phyloP scores from a whole-genome alignment of 2,888 invertebrate species.

The Ophion slaviceki region DNA sequence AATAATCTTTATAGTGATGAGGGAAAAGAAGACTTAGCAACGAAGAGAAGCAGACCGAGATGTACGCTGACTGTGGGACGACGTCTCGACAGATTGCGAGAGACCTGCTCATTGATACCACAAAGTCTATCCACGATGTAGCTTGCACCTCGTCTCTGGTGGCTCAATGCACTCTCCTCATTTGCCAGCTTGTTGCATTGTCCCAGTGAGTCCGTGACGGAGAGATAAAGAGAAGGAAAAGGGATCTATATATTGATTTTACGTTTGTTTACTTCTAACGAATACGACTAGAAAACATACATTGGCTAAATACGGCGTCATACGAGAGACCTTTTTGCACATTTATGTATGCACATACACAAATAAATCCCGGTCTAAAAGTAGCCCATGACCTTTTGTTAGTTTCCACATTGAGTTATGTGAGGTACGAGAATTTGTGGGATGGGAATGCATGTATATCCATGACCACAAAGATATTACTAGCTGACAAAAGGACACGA shows the following conservation, averaged over 20 bases:
- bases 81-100: conserved; percentile 15
- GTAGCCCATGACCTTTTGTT: background rate
- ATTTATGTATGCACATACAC: background rate
- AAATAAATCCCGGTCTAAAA: background rate
- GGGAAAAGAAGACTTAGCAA: background rate
- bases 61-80: conserved; percentile 1
- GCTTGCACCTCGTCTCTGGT: conserved; percentile 26
- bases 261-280: conserved; percentile 4
- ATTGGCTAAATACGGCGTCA: background rate
- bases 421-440: background rate
- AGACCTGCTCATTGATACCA: conserved; percentile 21
- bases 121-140: conserved; percentile 15
- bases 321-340: background rate
- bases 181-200: conserved; percentile 61
- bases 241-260: conserved; percentile 7
- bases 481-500: background rate
- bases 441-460: background rate
- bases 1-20: conserved; percentile 13
- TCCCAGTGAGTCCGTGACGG: conserved; percentile 26
- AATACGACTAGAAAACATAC: background rate
- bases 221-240: background rate
- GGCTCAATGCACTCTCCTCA: conserved; percentile 40
- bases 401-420: background rate
- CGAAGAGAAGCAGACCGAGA: conserved; percentile 10
- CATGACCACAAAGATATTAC: background rate